Conservation (phyloP, 2,888 invertebrate species). For the Cistogaster globosa region DNA sequence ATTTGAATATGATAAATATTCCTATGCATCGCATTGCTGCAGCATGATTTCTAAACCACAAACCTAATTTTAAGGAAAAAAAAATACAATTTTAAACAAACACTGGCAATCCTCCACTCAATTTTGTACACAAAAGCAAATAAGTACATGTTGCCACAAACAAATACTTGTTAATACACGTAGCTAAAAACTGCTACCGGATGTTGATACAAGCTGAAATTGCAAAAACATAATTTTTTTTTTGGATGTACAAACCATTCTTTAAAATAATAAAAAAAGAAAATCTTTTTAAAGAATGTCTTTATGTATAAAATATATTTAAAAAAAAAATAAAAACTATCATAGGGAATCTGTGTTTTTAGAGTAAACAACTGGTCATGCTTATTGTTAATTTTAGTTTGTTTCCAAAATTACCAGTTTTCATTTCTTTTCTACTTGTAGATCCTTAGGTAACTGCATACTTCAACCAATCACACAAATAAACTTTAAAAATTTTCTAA, state of each 20-base stretch:
- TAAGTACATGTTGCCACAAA: constrained; percentile 40
- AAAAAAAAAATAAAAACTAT: neutral
- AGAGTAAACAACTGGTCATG: constrained; percentile 24
- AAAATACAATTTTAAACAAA: constrained; percentile 23
- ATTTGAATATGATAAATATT: constrained; percentile 17
- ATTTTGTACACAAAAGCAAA: constrained; percentile 11
- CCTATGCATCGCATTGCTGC: neutral
- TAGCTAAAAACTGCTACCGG: constrained; percentile 37
- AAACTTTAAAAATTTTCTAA: neutral
- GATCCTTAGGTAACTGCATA: neutral
- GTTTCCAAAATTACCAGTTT: constrained; percentile 31
- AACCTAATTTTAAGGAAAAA: constrained; percentile 17
- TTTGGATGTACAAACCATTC: neutral
- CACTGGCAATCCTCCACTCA: neutral
- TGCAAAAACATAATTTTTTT: neutral
- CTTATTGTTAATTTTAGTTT: constrained; percentile 39
- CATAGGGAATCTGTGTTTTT: constrained; percentile 19
- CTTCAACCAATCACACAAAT: constrained; percentile 16
- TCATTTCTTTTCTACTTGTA: neutral
- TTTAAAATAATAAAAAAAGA: neutral
- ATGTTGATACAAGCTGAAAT: constrained; percentile 45
- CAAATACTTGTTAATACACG: constrained; percentile 33
- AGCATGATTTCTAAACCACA: constrained; percentile 36
- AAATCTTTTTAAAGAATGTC: neutral
- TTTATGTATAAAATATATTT: constrained; percentile 21